Percentiles rank a stretch among this genome's conserved stretches.
These are phyloP conservation scores for Arvicanthis niloticus DNA, from an alignment of 2,113 vertebrate genomes.

Conservation along the genomic window DNA sequence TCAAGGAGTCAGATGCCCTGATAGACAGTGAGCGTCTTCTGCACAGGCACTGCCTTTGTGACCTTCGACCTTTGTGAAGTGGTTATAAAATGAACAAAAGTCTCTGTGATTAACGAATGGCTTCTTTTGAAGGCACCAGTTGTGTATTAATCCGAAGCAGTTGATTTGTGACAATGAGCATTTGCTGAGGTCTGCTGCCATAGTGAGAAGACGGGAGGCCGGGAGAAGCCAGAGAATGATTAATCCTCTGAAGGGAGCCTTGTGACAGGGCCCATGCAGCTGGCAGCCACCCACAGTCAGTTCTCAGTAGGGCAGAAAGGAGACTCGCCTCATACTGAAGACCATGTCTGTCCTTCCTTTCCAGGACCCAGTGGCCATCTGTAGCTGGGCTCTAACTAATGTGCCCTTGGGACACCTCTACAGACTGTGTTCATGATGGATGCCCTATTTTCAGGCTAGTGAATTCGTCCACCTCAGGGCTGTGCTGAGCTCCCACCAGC, in stretches of 20 bases:
- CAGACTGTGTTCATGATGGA: background rate
- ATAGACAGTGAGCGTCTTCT: background rate
- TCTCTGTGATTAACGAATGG: background rate
- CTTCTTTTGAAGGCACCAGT: background rate
- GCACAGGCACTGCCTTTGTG: background rate
- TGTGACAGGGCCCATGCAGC: background rate
- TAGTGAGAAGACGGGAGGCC: background rate
- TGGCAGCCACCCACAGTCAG: rapidly evolving
- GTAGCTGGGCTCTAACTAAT: background rate
- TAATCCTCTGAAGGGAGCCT: background rate
- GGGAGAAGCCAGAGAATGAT: background rate
- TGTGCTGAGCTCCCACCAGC: background rate
- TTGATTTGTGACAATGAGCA: background rate
- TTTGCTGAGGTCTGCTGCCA: background rate
- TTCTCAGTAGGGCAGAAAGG: background rate
- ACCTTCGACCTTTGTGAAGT: background rate
- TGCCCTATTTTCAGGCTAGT: no score
- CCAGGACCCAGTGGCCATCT: background rate
- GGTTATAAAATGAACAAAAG: background rate
- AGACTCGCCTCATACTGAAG: background rate
- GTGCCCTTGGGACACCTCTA: background rate
- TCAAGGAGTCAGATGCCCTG: background rate
- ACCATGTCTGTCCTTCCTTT: rapidly evolving
- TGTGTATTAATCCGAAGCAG: background rate
- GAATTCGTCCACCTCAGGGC: background rate